Evolutionary conservation across 1,140 invertebrate species (phyloP).

Genomic region (Sinella curviseta): DNA sequence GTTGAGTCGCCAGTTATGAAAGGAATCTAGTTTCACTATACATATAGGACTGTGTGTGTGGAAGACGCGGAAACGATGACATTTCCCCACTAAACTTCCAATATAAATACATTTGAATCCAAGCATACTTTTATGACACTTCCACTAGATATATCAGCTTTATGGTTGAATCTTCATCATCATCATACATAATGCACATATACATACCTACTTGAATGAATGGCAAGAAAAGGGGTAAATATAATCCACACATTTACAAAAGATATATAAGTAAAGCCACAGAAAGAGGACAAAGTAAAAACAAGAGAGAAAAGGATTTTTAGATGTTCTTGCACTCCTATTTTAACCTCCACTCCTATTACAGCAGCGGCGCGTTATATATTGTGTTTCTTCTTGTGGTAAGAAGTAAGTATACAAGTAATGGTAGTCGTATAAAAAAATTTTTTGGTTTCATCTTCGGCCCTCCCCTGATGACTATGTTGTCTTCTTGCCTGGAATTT

Average conservation of each 20-base stretch:
- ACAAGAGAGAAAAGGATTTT: neutral
- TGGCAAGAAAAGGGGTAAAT: conserved; percentile 12
- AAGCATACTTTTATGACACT: conserved; percentile 9
- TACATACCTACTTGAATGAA: too few relatives aligned
- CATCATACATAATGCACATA: neutral
- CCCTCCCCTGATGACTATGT: conserved; percentile 33
- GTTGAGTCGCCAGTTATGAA: too few relatives aligned
- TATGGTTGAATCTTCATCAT: conserved; percentile 8
- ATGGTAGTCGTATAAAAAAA: conserved; percentile 13
- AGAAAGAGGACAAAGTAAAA: neutral
- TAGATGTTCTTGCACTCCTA: neutral
- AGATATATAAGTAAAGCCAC: neutral
- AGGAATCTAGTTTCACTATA: too few relatives aligned
- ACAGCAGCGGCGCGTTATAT: neutral
- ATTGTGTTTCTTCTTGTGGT: neutral
- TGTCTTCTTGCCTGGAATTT: conserved; percentile 42
- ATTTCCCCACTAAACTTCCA: neutral
- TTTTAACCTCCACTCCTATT: neutral
- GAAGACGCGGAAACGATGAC: neutral
- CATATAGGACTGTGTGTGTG: too few relatives aligned
- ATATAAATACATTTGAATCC: neutral
- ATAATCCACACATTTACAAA: neutral
- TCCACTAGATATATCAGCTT: conserved; percentile 23
- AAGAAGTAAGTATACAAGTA: neutral
- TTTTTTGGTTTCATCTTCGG: conserved; percentile 13